Conservation (phyloP, 2,888 invertebrate genomes). For the Torymus auratus region DNA sequence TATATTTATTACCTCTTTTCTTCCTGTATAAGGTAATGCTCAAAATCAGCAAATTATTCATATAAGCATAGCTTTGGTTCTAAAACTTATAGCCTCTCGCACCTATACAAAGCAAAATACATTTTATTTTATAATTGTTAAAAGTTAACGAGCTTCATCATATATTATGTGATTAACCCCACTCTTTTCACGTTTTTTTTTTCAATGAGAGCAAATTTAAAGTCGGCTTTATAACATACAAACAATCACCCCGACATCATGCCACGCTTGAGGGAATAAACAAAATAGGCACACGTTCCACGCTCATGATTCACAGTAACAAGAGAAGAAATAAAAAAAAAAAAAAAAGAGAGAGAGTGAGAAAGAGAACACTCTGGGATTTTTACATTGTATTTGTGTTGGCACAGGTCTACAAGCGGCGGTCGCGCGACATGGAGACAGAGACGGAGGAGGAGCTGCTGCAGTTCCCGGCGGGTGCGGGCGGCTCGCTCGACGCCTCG, state of each 20-base stretch:
- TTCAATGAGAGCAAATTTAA: too few relatives aligned
- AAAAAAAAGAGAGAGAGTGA: background rate
- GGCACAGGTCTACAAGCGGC: conserved; percentile 87
- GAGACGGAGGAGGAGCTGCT: conserved; percentile 83
- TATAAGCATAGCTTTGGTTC: too few relatives aligned
- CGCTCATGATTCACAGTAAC: background rate
- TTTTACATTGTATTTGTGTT: conserved; percentile 24
- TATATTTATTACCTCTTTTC: too few relatives aligned
- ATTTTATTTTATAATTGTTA: too few relatives aligned
- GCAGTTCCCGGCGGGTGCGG: conserved; percentile 76
- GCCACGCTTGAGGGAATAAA: background rate
- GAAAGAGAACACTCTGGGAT: background rate
- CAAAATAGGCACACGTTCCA: background rate
- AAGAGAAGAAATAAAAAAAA: background rate
- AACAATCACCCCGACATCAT: background rate
- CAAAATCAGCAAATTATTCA: too few relatives aligned
- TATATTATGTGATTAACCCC: too few relatives aligned
- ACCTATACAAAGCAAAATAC: too few relatives aligned
- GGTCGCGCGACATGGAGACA: conserved; percentile 91
- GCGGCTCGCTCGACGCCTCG: conserved; percentile 78
- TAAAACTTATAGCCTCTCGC: too few relatives aligned
- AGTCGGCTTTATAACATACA: too few relatives aligned
- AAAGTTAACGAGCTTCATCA: too few relatives aligned
- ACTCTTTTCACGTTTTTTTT: too few relatives aligned
- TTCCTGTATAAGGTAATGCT: too few relatives aligned